phyloP scores from a whole-genome alignment of 2,797 vertebrate species.

The Lophotriccus pileatus region DNA sequence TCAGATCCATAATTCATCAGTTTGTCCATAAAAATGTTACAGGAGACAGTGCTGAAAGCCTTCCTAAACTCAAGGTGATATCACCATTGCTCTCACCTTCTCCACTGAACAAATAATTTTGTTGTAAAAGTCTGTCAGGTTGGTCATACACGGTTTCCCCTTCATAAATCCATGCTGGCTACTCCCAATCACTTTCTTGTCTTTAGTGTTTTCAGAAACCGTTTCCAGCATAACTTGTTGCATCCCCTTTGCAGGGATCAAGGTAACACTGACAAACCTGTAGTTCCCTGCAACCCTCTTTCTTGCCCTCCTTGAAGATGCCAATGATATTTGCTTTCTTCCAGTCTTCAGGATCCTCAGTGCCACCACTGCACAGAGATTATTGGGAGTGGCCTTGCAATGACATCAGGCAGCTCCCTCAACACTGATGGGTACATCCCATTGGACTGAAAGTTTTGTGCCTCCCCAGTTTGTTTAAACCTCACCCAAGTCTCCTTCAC shows the following conservation, averaged over 20 bases:
- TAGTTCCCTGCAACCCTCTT: background rate
- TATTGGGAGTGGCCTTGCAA: background rate
- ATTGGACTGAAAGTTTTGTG: background rate
- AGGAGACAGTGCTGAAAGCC: background rate
- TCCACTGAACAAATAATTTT: background rate
- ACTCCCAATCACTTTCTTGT: background rate
- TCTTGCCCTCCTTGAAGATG: background rate
- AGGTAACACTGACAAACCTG: background rate
- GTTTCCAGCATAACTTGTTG: background rate
- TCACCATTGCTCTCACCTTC: background rate
- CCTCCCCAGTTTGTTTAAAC: background rate
- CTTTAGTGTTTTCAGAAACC: background rate
- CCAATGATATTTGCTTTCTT: background rate
- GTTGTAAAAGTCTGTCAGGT: background rate
- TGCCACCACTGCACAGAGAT: background rate
- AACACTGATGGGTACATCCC: background rate
- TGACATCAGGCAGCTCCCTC: background rate
- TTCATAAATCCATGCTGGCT: background rate
- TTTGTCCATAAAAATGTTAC: background rate
- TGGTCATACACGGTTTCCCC: background rate
- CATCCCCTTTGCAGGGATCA: background rate
- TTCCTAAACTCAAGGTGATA: background rate
- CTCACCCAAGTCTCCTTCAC: background rate
- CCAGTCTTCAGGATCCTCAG: background rate
- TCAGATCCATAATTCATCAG: background rate